Base-by-base conservation (phyloP, 2,888 invertebrate genomes). In the Gisinianus flammeolus region DNA sequence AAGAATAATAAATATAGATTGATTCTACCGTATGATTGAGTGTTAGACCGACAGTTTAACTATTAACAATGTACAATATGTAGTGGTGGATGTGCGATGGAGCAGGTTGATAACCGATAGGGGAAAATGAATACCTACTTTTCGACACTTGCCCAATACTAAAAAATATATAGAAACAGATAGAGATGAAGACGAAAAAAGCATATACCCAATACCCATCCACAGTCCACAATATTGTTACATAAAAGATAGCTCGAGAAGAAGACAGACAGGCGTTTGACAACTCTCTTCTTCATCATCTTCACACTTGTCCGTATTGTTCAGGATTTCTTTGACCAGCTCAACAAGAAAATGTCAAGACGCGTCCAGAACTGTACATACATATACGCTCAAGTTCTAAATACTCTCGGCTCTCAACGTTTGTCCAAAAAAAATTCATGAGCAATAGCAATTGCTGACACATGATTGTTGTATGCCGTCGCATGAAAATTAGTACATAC, bases 71-170 rank as follows among this genome's bases (percentile, higher is more conserved):
- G 19, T 44, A 16, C 16, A 44, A 19, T 44, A 4, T 44, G 44
- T 44, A 44, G 3, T 44, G 44, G 12, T 16, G 16, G 2, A 54
- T 52, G 31, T 0, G 64, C 35, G 73, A 73, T 73, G 73, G 64
- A 73, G 35, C 72, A 72, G 72, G 72, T 72, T 72, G 72, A 72
- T 62, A 62, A 62, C 62, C 73, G 73, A 73, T 73, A 62, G 58
- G n/a, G n/a, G 64, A 35, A 73, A 33, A 30, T 31, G 24, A 62
- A 73, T 26, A 30, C 26, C 62, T 24, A 62, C 64, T 8, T 64
- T 64, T 64, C 64, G 28, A 64, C 64, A 64, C 64, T 64, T 64
- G 26, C 8, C 30, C 64, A 64, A 64, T 24, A 44, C 12, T 44
- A 67, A 66, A 64, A 4, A 64, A 31, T 66, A 28, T 22, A 68